A percentile compares a stretch with the other conserved stretches of the same genome.
Evolutionary conservation across 2,888 invertebrate genomes (phyloP).

Genomic region (Auanema sp.): DNA sequence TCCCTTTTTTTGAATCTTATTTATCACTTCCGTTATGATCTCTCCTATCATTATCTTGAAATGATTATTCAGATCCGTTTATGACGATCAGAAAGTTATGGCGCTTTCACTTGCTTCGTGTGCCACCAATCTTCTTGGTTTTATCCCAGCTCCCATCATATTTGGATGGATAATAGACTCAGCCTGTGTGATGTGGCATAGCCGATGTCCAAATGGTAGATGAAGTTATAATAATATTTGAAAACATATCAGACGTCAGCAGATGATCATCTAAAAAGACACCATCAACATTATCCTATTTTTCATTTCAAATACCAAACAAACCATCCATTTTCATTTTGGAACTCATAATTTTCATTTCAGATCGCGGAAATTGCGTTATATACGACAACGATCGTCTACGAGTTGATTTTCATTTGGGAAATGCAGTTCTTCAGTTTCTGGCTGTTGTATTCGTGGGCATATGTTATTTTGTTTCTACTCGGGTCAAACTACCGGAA

Average conservation of each 20-base stretch:
- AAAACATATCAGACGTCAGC: not conserved
- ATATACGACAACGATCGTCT: slow-evolving; percentile 52
- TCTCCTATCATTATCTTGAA: not conserved
- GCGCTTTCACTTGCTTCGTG: slow-evolving; percentile 52
- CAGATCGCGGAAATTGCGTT: slow-evolving; percentile 52
- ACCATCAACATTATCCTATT: not conserved
- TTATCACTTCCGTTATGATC: not conserved
- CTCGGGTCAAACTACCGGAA: slow-evolving; percentile 39
- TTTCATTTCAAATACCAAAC: not conserved
- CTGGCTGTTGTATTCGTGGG: slow-evolving; percentile 37
- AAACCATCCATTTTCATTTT: not conserved
- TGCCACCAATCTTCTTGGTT: slow-evolving; percentile 51
- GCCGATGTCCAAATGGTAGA: slow-evolving; percentile 42
- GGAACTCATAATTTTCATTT: slow-evolving; percentile 5
- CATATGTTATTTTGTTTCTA: slow-evolving; percentile 41
- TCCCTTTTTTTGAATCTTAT: not conserved
- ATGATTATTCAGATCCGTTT: slow-evolving; percentile 40
- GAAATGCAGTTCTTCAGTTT: slow-evolving; percentile 42
- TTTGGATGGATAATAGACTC: slow-evolving; percentile 51
- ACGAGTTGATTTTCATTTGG: slow-evolving; percentile 45
- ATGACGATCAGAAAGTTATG: slow-evolving; percentile 52
- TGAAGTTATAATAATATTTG: not conserved
- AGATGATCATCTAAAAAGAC: not conserved
- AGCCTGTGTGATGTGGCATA: slow-evolving; percentile 47
- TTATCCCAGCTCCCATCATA: slow-evolving; percentile 56